A percentile compares a stretch with the other conserved stretches of the same genome.
Evolutionary conservation across 1,140 invertebrate species (phyloP).

Genomic region (Diorhabda sublineata): DNA sequence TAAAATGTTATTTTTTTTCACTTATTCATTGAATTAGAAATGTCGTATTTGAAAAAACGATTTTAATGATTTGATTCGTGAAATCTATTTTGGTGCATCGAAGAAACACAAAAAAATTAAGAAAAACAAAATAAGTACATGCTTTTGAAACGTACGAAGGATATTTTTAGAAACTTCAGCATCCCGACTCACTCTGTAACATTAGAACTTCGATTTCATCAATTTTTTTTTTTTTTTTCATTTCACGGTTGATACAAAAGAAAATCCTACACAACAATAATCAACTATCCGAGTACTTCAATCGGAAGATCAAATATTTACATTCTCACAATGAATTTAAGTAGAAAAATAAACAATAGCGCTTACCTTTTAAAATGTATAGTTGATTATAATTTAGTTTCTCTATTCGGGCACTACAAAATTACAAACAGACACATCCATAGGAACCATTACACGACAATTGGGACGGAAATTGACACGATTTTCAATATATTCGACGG

Average conservation of each 20-base stretch:
- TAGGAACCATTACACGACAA: background rate
- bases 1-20: too few species aligned
- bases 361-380: conserved; percentile 9
- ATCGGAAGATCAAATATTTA: conserved; percentile 7
- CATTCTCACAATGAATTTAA: conserved; percentile 1
- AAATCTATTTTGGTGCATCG: background rate
- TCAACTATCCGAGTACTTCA: background rate
- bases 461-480: conserved; percentile 5
- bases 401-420: background rate
- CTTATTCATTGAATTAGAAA: too few species aligned
- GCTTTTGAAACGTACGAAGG: background rate
- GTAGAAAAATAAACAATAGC: conserved; percentile 12
- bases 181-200: background rate
- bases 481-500: conserved; percentile 2
- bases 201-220: background rate
- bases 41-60: too few species aligned
- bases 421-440: conserved; percentile 1
- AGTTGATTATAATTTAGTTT: background rate
- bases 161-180: conserved; percentile 15
- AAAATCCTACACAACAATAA: background rate
- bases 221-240: background rate
- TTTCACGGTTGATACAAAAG: too few species aligned
- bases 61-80: too few species aligned
- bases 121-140: conserved; percentile 12
- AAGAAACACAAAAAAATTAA: background rate